phyloP scores from a whole-genome alignment of 2,797 vertebrate genomes.

The Hyperoplus immaculatus region DNA sequence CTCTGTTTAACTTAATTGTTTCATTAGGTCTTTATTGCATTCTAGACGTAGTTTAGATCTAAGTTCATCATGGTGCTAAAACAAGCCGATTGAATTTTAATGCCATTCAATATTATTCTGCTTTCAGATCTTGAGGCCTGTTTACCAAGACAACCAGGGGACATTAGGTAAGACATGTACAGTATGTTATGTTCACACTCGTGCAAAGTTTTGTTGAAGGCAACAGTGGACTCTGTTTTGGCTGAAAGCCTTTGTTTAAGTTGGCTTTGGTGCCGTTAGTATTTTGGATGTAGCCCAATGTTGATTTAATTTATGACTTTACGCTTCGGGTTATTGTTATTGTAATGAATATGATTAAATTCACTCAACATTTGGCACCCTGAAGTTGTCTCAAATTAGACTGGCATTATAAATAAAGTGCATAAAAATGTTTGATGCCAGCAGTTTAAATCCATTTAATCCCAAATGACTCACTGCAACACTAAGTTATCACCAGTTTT shows the following conservation, averaged over 20 bases:
- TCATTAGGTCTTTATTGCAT: background rate
- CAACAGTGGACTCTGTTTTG: conserved; percentile 13
- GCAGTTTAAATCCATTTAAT: background rate
- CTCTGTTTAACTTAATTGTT: background rate
- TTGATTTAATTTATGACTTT: conserved; percentile 12
- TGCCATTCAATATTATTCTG: conserved; percentile 48
- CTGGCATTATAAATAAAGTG: background rate
- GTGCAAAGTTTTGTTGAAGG: background rate
- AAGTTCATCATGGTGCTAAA: background rate
- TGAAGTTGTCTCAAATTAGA: conserved; percentile 4
- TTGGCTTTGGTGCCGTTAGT: conserved; percentile 16
- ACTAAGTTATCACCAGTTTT: background rate
- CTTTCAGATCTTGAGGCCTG: conserved; percentile 91
- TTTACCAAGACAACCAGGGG: conserved; percentile 89
- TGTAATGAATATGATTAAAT: conserved; percentile 22
- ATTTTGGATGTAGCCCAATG: conserved; percentile 22
- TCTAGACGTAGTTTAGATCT: background rate
- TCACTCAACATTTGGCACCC: conserved; percentile 8
- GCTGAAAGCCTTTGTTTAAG: conserved; percentile 11
- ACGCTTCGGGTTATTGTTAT: conserved; percentile 21
- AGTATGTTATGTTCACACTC: conserved; percentile 1
- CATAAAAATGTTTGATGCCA: background rate
- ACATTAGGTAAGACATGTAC: conserved; percentile 86
- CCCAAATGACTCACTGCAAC: background rate
- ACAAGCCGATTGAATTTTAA: conserved; percentile 37